phyloP scores from a whole-genome alignment of 35 echinoderm and acorn worm genomes.

The Diadema setosum region DNA sequence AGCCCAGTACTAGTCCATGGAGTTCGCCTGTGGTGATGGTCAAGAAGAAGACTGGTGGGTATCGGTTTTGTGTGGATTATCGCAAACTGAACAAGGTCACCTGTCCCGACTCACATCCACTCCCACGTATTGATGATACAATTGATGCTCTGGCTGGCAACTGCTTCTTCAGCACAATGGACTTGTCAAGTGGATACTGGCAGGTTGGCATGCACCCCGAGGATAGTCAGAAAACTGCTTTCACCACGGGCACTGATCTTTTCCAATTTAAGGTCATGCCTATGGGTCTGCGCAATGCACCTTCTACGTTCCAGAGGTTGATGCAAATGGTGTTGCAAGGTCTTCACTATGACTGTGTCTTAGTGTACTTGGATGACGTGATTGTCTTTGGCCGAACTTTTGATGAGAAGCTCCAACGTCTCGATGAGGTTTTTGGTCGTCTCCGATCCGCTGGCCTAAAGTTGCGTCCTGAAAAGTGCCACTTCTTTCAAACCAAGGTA shows the following conservation, averaged over 20 bases:
- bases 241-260: background rate
- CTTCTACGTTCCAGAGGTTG: conserved; percentile 8
- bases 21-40: conserved; percentile 53
- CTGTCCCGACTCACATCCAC: conserved; percentile 29
- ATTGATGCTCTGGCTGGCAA: conserved; percentile 48
- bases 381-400: background rate
- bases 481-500: conserved; percentile 2
- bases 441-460: background rate
- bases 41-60: conserved; percentile 26
- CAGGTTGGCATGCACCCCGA: conserved; percentile 15
- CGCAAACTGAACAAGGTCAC: conserved; percentile 32
- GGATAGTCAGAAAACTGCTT: conserved; percentile 22
- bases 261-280: conserved; percentile 32
- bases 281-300: conserved; percentile 24
- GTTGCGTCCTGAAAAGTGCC: background rate
- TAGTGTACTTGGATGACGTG: conserved; percentile 13
- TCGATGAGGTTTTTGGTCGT: background rate
- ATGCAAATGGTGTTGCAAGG: background rate
- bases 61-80: conserved; percentile 55
- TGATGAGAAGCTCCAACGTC: background rate
- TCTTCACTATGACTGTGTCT: background rate
- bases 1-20: conserved; percentile 49
- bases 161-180: conserved; percentile 49
- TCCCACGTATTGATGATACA: conserved; percentile 59
- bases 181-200: conserved; percentile 24